Evolutionary conservation across 1,140 invertebrate genomes (phyloP).

Genomic region (Drosophila ambigua): DNA sequence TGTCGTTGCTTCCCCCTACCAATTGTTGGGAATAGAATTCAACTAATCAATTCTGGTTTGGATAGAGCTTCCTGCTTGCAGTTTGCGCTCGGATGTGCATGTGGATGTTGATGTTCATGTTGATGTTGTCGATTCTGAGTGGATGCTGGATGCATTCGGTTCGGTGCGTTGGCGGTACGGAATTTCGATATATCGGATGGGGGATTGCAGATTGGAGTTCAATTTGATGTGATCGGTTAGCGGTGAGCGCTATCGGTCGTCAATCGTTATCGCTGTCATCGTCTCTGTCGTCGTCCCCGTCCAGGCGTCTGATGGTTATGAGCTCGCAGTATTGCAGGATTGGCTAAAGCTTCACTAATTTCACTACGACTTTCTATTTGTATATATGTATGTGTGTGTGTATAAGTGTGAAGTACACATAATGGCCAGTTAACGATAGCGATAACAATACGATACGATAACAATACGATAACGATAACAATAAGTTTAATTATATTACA

Average conservation of each 20-base stretch:
- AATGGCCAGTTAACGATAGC: too few species aligned
- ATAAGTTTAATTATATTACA: too few species aligned
- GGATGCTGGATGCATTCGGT: too few species aligned
- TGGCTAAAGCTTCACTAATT: slow-evolving; percentile 84
- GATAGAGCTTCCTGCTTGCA: slow-evolving; percentile 74
- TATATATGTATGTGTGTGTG: slow-evolving; percentile 18
- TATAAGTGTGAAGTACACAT: background rate
- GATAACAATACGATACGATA: too few species aligned
- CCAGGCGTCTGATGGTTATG: slow-evolving; percentile 74
- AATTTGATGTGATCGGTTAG: slow-evolving; percentile 1
- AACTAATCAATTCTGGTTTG: slow-evolving; percentile 84
- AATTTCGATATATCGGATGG: slow-evolving; percentile 36
- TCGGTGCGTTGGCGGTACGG: slow-evolving; percentile 27
- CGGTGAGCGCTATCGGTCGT: slow-evolving; percentile 35
- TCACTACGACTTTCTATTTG: slow-evolving; percentile 83
- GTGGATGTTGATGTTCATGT: slow-evolving; percentile 22
- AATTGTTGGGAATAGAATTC: slow-evolving; percentile 84
- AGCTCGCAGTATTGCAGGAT: slow-evolving; percentile 81
- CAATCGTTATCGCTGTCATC: slow-evolving; percentile 46
- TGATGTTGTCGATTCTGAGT: slow-evolving; percentile 15
- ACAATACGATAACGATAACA: too few species aligned
- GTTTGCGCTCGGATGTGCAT: slow-evolving; percentile 43
- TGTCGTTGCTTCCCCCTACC: slow-evolving; percentile 84
- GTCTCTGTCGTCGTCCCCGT: slow-evolving; percentile 48
- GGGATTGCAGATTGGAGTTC: slow-evolving; percentile 11